phyloP scores from a whole-genome alignment of 2,888 invertebrate species.

The Hydroisotoma schaefferi region DNA sequence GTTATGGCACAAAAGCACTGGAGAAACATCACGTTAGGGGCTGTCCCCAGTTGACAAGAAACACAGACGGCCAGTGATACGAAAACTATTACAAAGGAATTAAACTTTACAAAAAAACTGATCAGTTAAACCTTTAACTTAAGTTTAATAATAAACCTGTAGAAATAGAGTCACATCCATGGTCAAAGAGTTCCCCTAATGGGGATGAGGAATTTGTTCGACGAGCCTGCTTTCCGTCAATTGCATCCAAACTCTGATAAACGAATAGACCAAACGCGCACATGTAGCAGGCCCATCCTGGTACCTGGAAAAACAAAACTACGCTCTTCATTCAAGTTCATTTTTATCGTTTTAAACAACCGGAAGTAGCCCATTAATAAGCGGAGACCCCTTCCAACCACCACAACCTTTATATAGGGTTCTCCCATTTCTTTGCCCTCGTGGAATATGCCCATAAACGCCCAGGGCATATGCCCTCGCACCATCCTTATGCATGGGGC shows the following conservation, averaged over 20 bases:
- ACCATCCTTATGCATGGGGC: too few relatives aligned
- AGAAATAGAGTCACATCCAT: conserved; percentile 98
- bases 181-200: conserved; percentile 93
- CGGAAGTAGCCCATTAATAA: too few relatives aligned
- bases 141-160: conserved; percentile 58
- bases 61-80: conserved; percentile 95
- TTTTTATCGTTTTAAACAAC: too few relatives aligned
- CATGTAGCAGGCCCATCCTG: conserved; percentile 86
- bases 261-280: conserved; percentile 92
- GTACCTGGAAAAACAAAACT: conserved; percentile 62
- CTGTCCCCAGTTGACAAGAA: conserved; percentile 84
- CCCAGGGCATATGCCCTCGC: too few relatives aligned
- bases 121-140: not conserved
- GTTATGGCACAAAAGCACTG: conserved; percentile 92
- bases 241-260: conserved; percentile 97
- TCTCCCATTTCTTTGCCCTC: too few relatives aligned
- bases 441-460: too few relatives aligned
- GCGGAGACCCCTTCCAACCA: too few relatives aligned
- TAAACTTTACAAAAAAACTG: not conserved
- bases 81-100: conserved; percentile 64
- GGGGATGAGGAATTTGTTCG: conserved; percentile 88
- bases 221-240: conserved; percentile 98
- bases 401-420: too few relatives aligned
- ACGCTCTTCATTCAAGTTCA: too few relatives aligned
- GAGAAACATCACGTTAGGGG: conserved; percentile 92